phyloP scores from a whole-genome alignment of 2,797 vertebrate genomes.

The Otus scops region DNA sequence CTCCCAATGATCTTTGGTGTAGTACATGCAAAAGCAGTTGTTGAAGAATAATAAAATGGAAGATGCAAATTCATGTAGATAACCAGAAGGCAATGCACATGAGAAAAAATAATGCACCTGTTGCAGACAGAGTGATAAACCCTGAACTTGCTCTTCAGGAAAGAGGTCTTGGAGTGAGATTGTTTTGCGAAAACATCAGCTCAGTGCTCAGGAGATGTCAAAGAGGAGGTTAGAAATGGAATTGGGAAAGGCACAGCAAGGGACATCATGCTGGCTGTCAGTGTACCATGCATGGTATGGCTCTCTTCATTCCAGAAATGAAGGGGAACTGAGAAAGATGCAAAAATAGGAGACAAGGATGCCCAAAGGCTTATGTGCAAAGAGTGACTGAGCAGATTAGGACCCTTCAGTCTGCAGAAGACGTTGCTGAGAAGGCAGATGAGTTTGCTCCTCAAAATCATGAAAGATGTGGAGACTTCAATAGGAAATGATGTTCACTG shows the following conservation, averaged over 20 bases:
- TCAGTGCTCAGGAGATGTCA: not conserved
- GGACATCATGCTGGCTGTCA: not conserved
- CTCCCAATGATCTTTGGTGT: not conserved
- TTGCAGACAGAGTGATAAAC: not conserved
- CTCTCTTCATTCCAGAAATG: not conserved
- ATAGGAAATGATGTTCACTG: not conserved
- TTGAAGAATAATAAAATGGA: not conserved
- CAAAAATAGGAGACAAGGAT: not conserved
- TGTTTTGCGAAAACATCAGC: not conserved
- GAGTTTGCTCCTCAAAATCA: not conserved
- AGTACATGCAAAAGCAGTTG: not conserved
- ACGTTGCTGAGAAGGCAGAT: not conserved
- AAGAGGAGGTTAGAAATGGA: not conserved
- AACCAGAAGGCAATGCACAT: not conserved
- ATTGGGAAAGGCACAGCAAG: not conserved
- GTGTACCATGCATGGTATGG: accelerated
- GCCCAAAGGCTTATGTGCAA: not conserved
- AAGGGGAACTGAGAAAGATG: not conserved
- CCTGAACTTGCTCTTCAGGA: not conserved
- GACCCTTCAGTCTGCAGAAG: not conserved
- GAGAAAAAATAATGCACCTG: not conserved
- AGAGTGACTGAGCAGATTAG: not conserved
- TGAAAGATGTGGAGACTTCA: not conserved
- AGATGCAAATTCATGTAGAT: not conserved
- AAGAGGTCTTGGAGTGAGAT: not conserved